Evolutionary conservation across 2,113 vertebrate genomes (phyloP), one percentile per base, ranked within the genome.

Genomic region (Solenodon paradoxus): DNA sequence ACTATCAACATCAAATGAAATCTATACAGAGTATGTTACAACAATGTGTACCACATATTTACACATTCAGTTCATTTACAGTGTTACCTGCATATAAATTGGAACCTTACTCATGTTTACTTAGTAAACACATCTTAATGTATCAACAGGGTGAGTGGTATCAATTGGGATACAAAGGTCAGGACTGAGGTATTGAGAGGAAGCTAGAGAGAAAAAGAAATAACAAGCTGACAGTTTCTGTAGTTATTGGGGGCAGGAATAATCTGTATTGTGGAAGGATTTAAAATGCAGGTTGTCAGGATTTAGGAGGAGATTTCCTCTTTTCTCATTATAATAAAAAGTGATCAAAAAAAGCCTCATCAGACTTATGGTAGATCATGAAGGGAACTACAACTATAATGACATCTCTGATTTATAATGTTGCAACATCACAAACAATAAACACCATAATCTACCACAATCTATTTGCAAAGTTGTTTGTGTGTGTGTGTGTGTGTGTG

Each of bases 351-450:
- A 90, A 86, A 30, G 42, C 81, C 77, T 97, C 80, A 78, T 92
- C 88, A 96, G 87, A 92, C 88, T 96, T 96, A 95, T 2, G 38
- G 80, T 40, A 97, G 88, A 92, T 84, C 92, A 96, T 51, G 75
- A 95, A 95, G 30, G 63, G 22, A 95, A 88, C 35, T 90, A 80
- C 47, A 92, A 80, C 69, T 96, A 93, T 92, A 97, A 95, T 97
- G 94, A 92, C 35, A 5, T 95, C 93, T 80, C 74, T 94, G 91
- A 97, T 97, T 97, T 97, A 96, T 72, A 92, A 95, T 81, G 71
- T 69, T 88, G 61, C 66, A 96, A 96, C 45, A 88, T 94, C 64
- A 87, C 35, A 90, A 86, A 92, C 49, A 92, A 92, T 88, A 84
- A 95, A 72, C 53, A 95, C 90, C 57, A 81, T 72, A 92, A 94